Percentiles rank a stretch among this genome's conserved stretches.
Evolutionary conservation across 1,140 invertebrate species (phyloP).

Genomic region (Panagrolaimus sp.): DNA sequence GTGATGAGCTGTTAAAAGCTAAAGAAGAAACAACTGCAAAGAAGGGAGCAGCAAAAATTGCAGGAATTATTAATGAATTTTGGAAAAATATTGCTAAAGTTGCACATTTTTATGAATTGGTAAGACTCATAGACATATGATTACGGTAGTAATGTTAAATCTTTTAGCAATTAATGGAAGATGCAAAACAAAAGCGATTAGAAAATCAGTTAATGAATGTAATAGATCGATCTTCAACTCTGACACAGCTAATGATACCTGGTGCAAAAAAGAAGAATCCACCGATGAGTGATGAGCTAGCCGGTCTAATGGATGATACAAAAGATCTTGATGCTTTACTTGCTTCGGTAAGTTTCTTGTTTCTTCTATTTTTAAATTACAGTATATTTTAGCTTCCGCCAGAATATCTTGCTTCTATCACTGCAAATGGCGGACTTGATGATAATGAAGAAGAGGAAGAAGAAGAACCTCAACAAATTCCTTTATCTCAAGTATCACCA

Average conservation of each 20-base stretch:
- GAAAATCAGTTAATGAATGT: constrained; percentile 6
- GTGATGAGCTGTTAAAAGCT: neutral
- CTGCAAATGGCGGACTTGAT: neutral
- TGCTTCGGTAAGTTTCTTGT: constrained; percentile 4
- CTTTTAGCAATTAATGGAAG: neutral
- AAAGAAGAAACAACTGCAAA: neutral
- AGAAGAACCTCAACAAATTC: neutral
- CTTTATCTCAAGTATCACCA: neutral
- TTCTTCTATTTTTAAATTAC: neutral
- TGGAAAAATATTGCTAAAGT: neutral
- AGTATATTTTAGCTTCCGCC: neutral
- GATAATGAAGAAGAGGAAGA: neutral
- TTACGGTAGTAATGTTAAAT: too few species aligned
- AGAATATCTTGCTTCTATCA: neutral
- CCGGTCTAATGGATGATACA: neutral
- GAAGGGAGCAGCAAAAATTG: neutral
- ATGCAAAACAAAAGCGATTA: constrained; percentile 2
- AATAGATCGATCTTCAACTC: constrained; percentile 1
- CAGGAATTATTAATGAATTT: neutral
- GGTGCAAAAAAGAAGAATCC: neutral
- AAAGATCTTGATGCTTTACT: constrained; percentile 1
- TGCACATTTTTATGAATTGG: neutral
- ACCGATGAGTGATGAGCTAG: neutral
- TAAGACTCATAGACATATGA: too few species aligned
- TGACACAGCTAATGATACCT: constrained; percentile 10